These are phyloP conservation scores for Orchestes rusci DNA, from an alignment of 2,888 invertebrate genomes.

Conservation along the genomic window DNA sequence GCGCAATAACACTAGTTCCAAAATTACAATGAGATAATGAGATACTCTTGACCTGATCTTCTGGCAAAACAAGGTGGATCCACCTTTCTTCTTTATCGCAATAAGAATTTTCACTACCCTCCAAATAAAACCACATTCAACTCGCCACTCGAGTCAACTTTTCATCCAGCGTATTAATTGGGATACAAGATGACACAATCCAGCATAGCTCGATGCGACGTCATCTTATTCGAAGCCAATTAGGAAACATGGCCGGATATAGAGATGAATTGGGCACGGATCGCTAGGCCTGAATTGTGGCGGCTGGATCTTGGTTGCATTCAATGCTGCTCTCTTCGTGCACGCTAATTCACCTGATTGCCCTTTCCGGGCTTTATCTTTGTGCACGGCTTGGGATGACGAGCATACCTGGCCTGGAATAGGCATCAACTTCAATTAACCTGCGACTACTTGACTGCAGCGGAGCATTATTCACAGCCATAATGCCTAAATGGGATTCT, in stretches of 20 bases:
- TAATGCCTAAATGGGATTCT: conserved; percentile 17
- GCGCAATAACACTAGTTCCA: no score
- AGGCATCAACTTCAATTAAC: conserved; percentile 24
- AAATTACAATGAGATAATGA: no score
- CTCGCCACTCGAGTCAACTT: no score
- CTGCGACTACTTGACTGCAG: conserved; percentile 24
- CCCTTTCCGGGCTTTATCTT: conserved; percentile 36
- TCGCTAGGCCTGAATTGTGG: conserved; percentile 39
- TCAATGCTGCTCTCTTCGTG: conserved; percentile 40
- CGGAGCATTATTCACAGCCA: conserved; percentile 16
- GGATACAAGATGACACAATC: no score
- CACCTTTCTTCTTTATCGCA: no score
- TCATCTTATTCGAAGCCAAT: conserved; percentile 27
- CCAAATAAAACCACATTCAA: no score
- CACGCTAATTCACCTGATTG: conserved; percentile 41
- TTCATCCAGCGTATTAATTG: no score
- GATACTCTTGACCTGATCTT: no score
- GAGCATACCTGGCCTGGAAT: conserved; percentile 20
- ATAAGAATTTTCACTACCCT: no score
- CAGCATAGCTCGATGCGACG: no score
- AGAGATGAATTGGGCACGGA: conserved; percentile 30
- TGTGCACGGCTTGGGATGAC: conserved; percentile 22
- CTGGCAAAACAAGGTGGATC: no score
- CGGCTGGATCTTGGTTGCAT: conserved; percentile 29
- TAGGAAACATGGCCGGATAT: conserved; percentile 20